These are phyloP conservation scores for Calephelis perditalis DNA, from an alignment of 2,888 invertebrate genomes.

Conservation along the genomic window DNA sequence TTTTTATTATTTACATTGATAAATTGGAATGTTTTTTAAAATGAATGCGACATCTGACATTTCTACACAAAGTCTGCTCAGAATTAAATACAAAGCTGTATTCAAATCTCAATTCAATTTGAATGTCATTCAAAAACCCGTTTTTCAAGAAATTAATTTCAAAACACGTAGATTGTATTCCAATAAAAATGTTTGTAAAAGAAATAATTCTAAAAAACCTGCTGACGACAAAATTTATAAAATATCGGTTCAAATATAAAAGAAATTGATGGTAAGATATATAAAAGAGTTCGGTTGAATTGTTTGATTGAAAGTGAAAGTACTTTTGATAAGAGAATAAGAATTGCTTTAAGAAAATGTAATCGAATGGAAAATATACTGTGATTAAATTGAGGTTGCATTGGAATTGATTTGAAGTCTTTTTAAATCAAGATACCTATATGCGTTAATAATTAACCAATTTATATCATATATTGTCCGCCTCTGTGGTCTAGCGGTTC, in stretches of 20 bases:
- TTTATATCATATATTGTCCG: too few relatives aligned
- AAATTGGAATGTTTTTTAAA: slow-evolving; percentile 9
- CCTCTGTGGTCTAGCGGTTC: too few relatives aligned
- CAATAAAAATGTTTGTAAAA: not conserved
- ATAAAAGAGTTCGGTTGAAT: not conserved
- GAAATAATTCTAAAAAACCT: slow-evolving; percentile 5
- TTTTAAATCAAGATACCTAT: too few relatives aligned
- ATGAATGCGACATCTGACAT: slow-evolving; percentile 21
- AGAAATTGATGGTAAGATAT: not conserved
- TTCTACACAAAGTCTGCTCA: slow-evolving; percentile 25
- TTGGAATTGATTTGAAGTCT: too few relatives aligned
- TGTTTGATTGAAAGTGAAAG: not conserved
- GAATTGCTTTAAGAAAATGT: slow-evolving; percentile 26
- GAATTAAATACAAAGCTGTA: slow-evolving; percentile 33
- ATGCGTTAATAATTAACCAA: too few relatives aligned
- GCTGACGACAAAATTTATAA: not conserved
- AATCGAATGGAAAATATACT: slow-evolving; percentile 33
- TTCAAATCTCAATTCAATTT: slow-evolving; percentile 32
- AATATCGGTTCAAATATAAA: not conserved
- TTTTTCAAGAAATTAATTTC: slow-evolving; percentile 25
- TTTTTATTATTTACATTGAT: not conserved
- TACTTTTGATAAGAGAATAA: slow-evolving; percentile 17
- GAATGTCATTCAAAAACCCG: slow-evolving; percentile 24
- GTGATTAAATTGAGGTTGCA: too few relatives aligned
- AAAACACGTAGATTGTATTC: not conserved